phyloP scores from a whole-genome alignment of 2,797 vertebrate genomes.

The Helicolenus hilgendorfi region DNA sequence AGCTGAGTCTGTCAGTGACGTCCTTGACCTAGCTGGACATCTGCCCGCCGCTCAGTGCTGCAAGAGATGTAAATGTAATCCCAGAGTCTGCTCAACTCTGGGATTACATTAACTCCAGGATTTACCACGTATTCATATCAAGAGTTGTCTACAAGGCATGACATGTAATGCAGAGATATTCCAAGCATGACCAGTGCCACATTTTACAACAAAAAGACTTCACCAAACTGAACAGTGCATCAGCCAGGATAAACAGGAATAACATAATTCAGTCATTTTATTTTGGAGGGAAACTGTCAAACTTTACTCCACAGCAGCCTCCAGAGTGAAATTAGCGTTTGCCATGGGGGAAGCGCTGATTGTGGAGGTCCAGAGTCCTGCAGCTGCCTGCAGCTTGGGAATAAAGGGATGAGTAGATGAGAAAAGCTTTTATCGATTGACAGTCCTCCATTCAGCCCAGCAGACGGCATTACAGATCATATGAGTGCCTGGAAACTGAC shows the following conservation, averaged over 20 bases:
- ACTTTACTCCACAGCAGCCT: background rate
- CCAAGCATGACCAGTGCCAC: background rate
- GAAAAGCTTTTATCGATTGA: constrained; percentile 43
- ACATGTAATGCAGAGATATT: background rate
- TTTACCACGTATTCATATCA: background rate
- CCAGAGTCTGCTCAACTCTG: background rate
- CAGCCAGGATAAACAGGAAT: background rate
- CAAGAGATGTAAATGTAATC: constrained; percentile 4
- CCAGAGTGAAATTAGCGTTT: background rate
- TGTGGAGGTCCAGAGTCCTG: background rate
- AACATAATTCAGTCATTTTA: background rate
- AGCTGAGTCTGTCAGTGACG: background rate
- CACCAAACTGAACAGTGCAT: background rate
- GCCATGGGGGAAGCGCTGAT: background rate
- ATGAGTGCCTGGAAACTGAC: constrained; percentile 45
- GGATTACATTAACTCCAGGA: background rate
- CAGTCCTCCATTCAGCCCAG: background rate
- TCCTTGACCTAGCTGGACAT: constrained; percentile 4
- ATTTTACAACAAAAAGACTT: background rate
- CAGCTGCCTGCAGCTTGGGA: background rate
- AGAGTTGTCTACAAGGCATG: background rate
- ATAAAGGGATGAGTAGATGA: constrained; percentile 20
- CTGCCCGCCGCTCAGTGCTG: constrained; percentile 12
- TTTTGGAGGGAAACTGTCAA: background rate
- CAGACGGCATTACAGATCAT: constrained; percentile 15